Evolutionary conservation across 2,113 vertebrate genomes (phyloP).

Genomic region (Hippocampus barbouri): DNA sequence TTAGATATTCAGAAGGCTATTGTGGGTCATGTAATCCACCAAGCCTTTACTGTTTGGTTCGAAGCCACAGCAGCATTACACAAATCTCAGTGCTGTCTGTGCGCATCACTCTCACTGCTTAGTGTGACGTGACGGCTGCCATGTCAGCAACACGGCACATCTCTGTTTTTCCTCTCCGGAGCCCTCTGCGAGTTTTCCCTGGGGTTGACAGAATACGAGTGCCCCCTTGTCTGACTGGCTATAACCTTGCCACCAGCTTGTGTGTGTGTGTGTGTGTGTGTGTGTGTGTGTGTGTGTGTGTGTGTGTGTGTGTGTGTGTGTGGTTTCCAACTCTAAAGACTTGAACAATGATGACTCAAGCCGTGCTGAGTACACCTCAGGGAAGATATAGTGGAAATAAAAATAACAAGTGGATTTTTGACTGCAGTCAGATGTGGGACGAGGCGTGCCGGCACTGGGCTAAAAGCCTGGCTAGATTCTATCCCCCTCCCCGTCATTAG

Average conservation of each 20-base stretch:
- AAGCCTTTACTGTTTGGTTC: constrained; percentile 27
- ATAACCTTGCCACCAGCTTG: constrained; percentile 78
- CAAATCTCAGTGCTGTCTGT: constrained; percentile 58
- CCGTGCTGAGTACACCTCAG: constrained; percentile 64
- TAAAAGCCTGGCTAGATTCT: constrained; percentile 69
- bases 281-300: constrained; percentile 24
- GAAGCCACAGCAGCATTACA: constrained; percentile 38
- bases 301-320: constrained; percentile 23
- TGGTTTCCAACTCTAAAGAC: constrained; percentile 63
- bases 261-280: constrained; percentile 26
- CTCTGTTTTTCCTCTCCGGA: constrained; percentile 57
- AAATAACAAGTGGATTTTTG: constrained; percentile 71
- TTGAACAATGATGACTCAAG: constrained; percentile 75
- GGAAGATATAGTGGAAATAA: constrained; percentile 68
- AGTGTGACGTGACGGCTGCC: constrained; percentile 70
- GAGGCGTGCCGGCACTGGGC: constrained; percentile 52
- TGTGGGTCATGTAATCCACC: constrained; percentile 24
- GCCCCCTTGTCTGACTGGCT: constrained; percentile 68
- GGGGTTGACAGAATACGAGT: constrained; percentile 73
- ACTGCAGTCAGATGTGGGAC: constrained; percentile 56
- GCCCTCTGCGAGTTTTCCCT: constrained; percentile 69
- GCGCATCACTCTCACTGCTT: constrained; percentile 68
- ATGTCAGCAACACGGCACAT: constrained; percentile 73
- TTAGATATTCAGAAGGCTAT: constrained; percentile 13
- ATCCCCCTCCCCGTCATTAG: constrained; percentile 59